Conservation (phyloP, 2,797 vertebrate genomes). For the Siniperca obscura region DNA sequence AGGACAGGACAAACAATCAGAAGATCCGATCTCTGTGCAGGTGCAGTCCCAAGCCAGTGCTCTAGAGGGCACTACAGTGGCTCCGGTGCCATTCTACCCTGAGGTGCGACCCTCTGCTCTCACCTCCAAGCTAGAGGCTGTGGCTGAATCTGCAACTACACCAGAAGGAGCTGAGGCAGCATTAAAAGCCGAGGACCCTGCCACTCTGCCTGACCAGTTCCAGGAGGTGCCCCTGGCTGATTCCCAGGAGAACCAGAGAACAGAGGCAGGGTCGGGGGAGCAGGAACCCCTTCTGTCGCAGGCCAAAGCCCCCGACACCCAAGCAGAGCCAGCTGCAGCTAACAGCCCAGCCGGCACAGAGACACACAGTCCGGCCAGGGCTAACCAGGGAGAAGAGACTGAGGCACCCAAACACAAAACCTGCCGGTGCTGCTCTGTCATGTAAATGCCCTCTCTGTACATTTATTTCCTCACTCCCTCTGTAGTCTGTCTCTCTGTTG, state of each 20-base stretch:
- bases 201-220: slow-evolving; percentile 55
- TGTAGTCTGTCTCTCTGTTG: slow-evolving; percentile 17
- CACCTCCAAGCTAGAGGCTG: slow-evolving; percentile 10
- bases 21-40: slow-evolving; percentile 15
- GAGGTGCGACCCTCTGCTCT: slow-evolving; percentile 37
- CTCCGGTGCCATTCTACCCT: slow-evolving; percentile 65
- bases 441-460: slow-evolving; percentile 67
- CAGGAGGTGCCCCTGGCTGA: slow-evolving; percentile 79
- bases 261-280: slow-evolving; percentile 55
- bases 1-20: slow-evolving; percentile 12
- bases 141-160: slow-evolving; percentile 16
- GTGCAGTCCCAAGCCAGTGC: slow-evolving; percentile 32
- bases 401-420: slow-evolving; percentile 72
- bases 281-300: slow-evolving; percentile 77
- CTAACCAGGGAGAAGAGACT: slow-evolving; percentile 30
- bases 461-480: background rate
- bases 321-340: slow-evolving; percentile 25
- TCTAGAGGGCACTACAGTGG: slow-evolving; percentile 54
- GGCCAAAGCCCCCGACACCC: slow-evolving; percentile 37
- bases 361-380: slow-evolving; percentile 35
- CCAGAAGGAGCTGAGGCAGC: slow-evolving; percentile 37
- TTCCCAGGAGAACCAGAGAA: slow-evolving; percentile 45
- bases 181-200: background rate
- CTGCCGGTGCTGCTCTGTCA: slow-evolving; percentile 85
- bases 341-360: slow-evolving; percentile 41